These are phyloP conservation scores for Ernsta delagoae DNA, from an alignment of 2,888 invertebrate species.

Conservation along the genomic window DNA sequence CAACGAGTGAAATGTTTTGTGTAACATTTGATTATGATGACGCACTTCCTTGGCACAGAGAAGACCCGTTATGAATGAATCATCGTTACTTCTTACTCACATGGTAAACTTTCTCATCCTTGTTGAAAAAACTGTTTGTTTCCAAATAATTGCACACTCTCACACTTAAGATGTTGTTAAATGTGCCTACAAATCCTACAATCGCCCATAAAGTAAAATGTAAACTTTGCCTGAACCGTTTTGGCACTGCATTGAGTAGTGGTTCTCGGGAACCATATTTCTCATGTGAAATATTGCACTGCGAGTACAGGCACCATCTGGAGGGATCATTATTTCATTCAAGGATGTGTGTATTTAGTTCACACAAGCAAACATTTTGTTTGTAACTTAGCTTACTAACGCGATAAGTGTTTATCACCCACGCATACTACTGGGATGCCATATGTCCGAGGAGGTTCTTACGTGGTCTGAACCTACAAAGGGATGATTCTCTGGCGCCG, in stretches of 20 bases:
- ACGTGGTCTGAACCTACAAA: constrained; percentile 10
- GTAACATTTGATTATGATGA: constrained; percentile 19
- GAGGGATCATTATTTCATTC: neutral
- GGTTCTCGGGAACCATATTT: too few relatives aligned
- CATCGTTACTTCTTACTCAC: constrained; percentile 21
- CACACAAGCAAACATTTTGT: too few relatives aligned
- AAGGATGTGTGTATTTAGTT: neutral
- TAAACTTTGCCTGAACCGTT: too few relatives aligned
- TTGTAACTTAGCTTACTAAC: neutral
- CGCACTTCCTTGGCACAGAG: constrained; percentile 11
- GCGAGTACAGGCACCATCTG: neutral
- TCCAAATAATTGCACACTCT: neutral
- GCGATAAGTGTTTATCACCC: constrained; percentile 21
- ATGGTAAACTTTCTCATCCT: constrained; percentile 3
- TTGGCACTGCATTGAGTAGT: too few relatives aligned
- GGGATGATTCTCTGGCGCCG: constrained; percentile 32
- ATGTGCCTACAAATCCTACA: neutral
- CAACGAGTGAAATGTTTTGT: neutral
- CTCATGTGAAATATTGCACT: too few relatives aligned
- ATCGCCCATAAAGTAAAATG: neutral
- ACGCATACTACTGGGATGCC: constrained; percentile 25
- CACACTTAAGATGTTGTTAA: too few relatives aligned
- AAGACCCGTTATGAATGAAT: constrained; percentile 31
- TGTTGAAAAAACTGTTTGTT: constrained; percentile 10
- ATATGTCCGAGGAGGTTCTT: constrained; percentile 18